phyloP scores from a whole-genome alignment of 2,113 vertebrate genomes.

The Oryzias woworae region DNA sequence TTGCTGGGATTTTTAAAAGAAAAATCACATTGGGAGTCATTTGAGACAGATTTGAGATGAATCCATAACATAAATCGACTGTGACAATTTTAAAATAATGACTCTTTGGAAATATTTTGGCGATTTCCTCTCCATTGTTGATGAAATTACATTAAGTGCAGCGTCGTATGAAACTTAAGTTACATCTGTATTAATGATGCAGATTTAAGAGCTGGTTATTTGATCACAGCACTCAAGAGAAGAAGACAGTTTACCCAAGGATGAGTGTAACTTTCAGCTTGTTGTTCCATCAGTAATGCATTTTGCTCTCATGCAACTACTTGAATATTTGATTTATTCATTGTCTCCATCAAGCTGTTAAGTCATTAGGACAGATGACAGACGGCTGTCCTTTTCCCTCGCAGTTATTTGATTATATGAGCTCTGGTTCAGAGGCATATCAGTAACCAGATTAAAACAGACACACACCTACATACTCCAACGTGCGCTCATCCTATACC shows the following conservation, averaged over 20 bases:
- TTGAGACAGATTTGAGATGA: no score
- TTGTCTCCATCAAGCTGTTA: slow-evolving; percentile 61
- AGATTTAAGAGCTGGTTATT: slow-evolving; percentile 11
- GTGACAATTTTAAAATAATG: no score
- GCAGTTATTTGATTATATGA: slow-evolving; percentile 73
- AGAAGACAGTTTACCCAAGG: slow-evolving; percentile 5
- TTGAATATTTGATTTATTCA: slow-evolving; percentile 50
- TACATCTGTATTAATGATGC: background rate
- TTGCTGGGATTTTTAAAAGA: no score
- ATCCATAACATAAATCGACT: no score
- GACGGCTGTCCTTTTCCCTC: slow-evolving; percentile 65
- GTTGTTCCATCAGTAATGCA: slow-evolving; percentile 16
- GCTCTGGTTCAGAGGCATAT: slow-evolving; percentile 65
- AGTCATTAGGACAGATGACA: slow-evolving; percentile 70
- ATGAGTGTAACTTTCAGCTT: slow-evolving; percentile 11
- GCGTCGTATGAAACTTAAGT: no score
- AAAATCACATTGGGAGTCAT: no score
- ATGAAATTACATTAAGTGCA: no score
- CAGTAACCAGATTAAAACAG: slow-evolving; percentile 68
- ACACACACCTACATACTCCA: slow-evolving; percentile 9
- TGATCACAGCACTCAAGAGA: slow-evolving; percentile 9
- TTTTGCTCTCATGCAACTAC: slow-evolving; percentile 29
- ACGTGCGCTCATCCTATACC: slow-evolving; percentile 38
- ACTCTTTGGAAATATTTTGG: no score
- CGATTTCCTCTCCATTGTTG: no score